A percentile compares a stretch with the other conserved stretches of the same genome.
Conservation (phyloP, 2,113 vertebrate genomes). For the Terrapene triunguis region DNA sequence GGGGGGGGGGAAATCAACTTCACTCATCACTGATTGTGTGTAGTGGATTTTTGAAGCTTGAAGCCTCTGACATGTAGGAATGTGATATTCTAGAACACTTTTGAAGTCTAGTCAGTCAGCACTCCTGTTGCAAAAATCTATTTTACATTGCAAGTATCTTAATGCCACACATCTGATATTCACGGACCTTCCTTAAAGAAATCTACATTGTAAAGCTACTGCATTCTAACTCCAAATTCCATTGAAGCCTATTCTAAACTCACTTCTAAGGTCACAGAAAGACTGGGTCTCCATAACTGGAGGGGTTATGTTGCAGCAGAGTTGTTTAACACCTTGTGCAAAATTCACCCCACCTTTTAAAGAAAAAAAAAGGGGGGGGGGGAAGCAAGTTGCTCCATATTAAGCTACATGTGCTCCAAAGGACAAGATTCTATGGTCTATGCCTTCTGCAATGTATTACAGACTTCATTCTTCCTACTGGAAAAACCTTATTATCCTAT, state of each 20-base stretch:
- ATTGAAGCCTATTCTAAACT: background rate
- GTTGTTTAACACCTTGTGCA: background rate
- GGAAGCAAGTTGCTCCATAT: background rate
- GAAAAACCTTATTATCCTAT: background rate
- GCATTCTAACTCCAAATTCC: background rate
- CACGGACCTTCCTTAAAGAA: background rate
- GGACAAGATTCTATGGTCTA: background rate
- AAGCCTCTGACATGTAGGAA: background rate
- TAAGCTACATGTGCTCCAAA: constrained; percentile 8
- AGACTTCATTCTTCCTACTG: background rate
- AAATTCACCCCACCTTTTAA: background rate
- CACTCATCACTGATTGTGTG: too few relatives aligned
- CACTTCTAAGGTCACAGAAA: background rate
- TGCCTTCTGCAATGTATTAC: background rate
- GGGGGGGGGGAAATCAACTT: too few relatives aligned
- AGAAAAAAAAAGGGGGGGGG: background rate
- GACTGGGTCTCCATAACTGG: background rate
- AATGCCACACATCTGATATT: background rate
- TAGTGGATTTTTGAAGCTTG: too few relatives aligned
- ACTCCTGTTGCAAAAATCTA: background rate
- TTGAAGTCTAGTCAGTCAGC: background rate
- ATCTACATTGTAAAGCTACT: background rate
- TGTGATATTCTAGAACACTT: background rate
- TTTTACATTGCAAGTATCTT: too few relatives aligned
- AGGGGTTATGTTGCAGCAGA: background rate